Base-by-base conservation (phyloP, 2,888 invertebrate genomes). In the Tiliacea citrago region DNA sequence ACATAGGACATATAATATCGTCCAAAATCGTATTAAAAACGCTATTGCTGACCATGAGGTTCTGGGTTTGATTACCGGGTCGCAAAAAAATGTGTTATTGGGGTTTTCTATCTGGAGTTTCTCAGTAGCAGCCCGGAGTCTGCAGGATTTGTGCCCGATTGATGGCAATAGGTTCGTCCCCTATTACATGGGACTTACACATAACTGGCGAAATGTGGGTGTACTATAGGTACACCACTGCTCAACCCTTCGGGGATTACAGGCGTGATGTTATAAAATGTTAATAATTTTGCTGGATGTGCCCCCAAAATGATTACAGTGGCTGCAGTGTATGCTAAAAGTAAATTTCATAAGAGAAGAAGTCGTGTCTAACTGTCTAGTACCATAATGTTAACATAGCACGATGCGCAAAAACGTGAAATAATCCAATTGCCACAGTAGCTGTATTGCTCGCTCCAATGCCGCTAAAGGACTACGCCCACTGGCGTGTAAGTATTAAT, bases 371-470 rank as follows among this genome's bases (percentile, higher is more conserved):
- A 16, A 29, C 13, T 58, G 55, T 16, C 53, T 47, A 16, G 39
- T 18, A n/a, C 2, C 18, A 18, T 9, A 78, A n/a, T 29, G 70
- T 21, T 70, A 62, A 68, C 5, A 53, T 16, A 24, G 21, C n/a
- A 67, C 0, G 8, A 39, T 53, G 29, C 24, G 49, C 18, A 55
- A 83, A 81, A 79, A 45, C 67, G 53, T 75, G 65, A 72, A 75
- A 72, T 81, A 84, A 84, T 75, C 71, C 76, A 72, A 84, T 81
- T 84, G 61, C n/a, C 75, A 69, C 62, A 55, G 8, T 51, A 45
- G 39, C 16, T 35, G 24, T 79, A 62, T 63, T 60, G 57, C 53
- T 57, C 51, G 66, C 61, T 62, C 16, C 68, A 75, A 58, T 70
- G 69, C 58, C 74, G 58, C 47, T 66, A 68, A 80, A 84, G 75